Conservation (phyloP, 2,888 invertebrate genomes). For the Orthosia incerta region DNA sequence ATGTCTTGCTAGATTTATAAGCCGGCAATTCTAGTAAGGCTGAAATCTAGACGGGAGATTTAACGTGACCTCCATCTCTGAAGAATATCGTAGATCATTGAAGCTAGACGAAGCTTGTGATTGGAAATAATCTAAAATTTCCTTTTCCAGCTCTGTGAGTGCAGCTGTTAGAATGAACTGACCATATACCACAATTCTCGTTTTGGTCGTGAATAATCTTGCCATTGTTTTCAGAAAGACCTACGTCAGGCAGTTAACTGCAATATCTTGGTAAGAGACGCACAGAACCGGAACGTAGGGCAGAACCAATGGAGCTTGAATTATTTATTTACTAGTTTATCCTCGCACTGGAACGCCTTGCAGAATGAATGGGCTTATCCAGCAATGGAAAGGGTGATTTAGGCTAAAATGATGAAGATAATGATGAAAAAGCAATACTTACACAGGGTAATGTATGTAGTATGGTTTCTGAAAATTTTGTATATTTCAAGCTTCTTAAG, state of each 20-base stretch:
- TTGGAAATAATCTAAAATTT: background rate
- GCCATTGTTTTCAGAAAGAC: background rate
- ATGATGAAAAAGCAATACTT: background rate
- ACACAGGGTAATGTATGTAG: too few species aligned
- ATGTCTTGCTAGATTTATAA: slow-evolving; percentile 15
- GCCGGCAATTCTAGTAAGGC: background rate
- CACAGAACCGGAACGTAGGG: background rate
- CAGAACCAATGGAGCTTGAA: too few species aligned
- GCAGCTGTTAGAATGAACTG: too few species aligned
- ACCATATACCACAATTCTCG: background rate
- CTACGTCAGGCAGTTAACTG: background rate
- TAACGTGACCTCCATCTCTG: background rate
- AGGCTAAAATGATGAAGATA: background rate
- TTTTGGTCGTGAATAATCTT: too few species aligned
- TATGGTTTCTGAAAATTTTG: too few species aligned
- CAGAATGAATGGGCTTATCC: too few species aligned
- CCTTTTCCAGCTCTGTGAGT: fast-evolving
- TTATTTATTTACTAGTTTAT: too few species aligned
- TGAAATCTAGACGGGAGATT: background rate
- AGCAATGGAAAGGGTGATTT: background rate
- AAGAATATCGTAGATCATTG: background rate
- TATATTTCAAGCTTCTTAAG: too few species aligned
- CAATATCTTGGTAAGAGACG: background rate
- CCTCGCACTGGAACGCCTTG: too few species aligned
- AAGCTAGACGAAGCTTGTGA: background rate